Base-by-base conservation (phyloP, 2,113 vertebrate species). In the Anolis carolinensis region DNA sequence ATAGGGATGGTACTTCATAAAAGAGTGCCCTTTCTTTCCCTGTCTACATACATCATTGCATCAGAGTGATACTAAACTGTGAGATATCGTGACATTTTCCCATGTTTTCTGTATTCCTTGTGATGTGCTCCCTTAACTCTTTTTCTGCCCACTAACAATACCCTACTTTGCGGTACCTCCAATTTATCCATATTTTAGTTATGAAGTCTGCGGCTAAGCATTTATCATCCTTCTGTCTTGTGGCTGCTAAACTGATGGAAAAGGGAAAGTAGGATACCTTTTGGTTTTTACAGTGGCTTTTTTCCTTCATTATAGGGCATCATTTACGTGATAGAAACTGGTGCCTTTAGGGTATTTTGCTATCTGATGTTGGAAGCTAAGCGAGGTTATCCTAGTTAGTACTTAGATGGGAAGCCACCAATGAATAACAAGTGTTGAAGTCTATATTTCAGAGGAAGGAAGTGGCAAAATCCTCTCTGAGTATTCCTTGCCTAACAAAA, bases 1-100 rank as follows among this genome's bases (percentile, higher is more conserved):
- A 71, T 79, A 85, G 92, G 81, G 79, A 30, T 87, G 63, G 77
- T 55, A 67, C 59, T 84, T 32, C 6, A 59, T 67, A 11, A 68
- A 9, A 72, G 36, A 44, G 32, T 13, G 14, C 20, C 21, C 14
- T 80, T 80, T 55, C 32, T 10, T 32, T 67, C 30, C 20, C 3
- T 5, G 8, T 39, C 11, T 27, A 2, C 50, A 63, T 18, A 20
- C 16, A 44, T 11, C 32, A 30, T 30, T 65, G 9, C 20, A 81
- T n/a, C 20, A 59, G 16, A 7, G 8, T 73, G 34, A 32, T 72
- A 20, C 44, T 62, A 10, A 4, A 44, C 59, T 50, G 50, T 25
- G n/a, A 59, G 20, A 2, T 36, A 16, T 1, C 7, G 30, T 34
- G 21, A n/a, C 13, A 27, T 73, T 50, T 73, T 27, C 9, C 39